Evolutionary conservation across 2,113 vertebrate species (phyloP).

Genomic region (Quiscalus mexicanus): DNA sequence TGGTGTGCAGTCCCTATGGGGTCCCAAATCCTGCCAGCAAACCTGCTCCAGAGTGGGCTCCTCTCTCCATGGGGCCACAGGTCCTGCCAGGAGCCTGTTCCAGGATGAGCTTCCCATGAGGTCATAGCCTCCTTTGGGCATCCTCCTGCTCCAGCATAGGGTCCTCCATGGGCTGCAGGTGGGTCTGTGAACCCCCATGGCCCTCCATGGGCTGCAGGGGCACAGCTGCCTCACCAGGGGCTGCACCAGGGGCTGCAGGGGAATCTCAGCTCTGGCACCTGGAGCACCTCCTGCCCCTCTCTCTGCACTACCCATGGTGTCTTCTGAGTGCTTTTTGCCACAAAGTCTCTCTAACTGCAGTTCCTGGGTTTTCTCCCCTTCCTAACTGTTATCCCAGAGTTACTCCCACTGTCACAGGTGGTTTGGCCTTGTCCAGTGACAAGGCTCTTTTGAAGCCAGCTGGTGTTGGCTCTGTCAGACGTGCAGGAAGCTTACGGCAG

Average conservation of each 20-base stretch:
- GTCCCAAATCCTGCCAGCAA: not conserved
- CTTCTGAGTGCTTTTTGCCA: not conserved
- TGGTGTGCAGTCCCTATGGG: not conserved
- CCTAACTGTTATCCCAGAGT: not conserved
- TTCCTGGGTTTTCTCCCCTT: not conserved
- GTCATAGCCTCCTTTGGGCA: not conserved
- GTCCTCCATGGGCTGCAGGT: accelerated
- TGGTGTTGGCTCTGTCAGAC: not conserved
- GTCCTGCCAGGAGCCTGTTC: not conserved
- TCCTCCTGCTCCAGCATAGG: not conserved
- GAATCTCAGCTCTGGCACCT: not conserved
- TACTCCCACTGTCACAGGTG: accelerated
- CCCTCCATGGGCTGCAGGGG: not conserved
- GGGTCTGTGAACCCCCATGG: not conserved
- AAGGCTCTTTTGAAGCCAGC: not conserved
- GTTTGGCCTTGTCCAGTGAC: not conserved
- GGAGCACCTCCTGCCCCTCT: not conserved
- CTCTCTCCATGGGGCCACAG: not conserved
- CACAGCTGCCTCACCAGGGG: not conserved
- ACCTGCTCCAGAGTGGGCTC: not conserved
- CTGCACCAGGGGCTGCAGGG: not conserved
- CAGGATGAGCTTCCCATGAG: not conserved
- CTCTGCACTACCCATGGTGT: not conserved
- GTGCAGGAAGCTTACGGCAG: not conserved
- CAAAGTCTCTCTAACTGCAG: not conserved